A percentile compares a stretch with the other conserved stretches of the same genome.
These are phyloP conservation scores for Zele albiditarsus DNA, from an alignment of 2,888 invertebrate species.

Conservation along the genomic window DNA sequence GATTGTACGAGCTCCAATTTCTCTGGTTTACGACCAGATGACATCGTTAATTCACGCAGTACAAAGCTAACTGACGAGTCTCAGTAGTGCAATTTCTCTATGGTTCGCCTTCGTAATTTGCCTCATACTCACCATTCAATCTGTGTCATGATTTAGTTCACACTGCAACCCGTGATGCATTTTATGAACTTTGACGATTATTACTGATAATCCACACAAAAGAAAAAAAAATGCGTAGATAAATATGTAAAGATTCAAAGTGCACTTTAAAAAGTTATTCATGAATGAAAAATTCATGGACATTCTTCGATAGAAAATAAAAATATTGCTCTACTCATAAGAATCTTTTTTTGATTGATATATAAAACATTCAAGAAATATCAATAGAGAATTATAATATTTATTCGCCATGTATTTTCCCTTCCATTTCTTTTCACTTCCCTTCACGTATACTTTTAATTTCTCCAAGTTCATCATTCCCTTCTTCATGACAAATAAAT, in stretches of 20 bases:
- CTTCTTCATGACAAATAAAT: too few relatives aligned
- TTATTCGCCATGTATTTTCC: too few relatives aligned
- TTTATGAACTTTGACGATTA: neutral
- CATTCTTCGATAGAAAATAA: too few relatives aligned
- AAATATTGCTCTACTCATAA: too few relatives aligned
- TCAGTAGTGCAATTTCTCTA: conserved; percentile 28
- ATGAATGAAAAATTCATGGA: too few relatives aligned
- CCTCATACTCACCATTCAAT: conserved; percentile 6
- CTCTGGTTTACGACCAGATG: conserved; percentile 33
- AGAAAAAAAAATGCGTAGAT: neutral
- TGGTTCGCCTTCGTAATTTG: conserved; percentile 14
- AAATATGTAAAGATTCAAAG: neutral
- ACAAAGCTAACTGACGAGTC: conserved; percentile 24
- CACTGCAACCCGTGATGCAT: neutral
- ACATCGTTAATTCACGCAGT: conserved; percentile 29
- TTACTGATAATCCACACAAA: neutral
- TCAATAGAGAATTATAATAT: too few relatives aligned
- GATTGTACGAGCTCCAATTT: conserved; percentile 18
- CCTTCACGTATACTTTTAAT: too few relatives aligned
- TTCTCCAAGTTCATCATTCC: too few relatives aligned
- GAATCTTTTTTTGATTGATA: too few relatives aligned
- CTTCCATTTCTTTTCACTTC: too few relatives aligned
- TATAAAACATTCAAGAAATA: too few relatives aligned
- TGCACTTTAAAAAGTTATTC: neutral
- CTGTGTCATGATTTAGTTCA: neutral